phyloP scores from a whole-genome alignment of 1,140 invertebrate species.

The Batillaria attramentaria region DNA sequence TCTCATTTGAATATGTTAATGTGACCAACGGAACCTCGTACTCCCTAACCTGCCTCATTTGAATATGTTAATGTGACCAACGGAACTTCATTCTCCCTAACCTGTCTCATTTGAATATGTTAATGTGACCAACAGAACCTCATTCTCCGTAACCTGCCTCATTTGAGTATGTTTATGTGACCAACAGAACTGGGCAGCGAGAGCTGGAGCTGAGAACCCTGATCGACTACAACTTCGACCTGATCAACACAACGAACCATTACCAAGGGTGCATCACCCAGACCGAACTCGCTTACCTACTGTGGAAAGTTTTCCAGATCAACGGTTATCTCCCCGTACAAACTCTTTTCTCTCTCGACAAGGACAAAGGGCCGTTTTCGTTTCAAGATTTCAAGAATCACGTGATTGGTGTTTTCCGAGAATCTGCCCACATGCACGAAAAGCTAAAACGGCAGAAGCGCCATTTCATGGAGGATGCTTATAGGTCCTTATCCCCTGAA shows the following conservation, averaged over 20 bases:
- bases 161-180: too few species aligned
- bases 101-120: too few species aligned
- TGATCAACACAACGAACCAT: not conserved
- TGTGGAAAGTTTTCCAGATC: slow-evolving; percentile 6
- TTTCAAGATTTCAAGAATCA: not conserved
- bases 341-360: not conserved
- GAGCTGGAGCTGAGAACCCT: not conserved
- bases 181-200: not conserved
- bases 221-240: slow-evolving; percentile 15
- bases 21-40: too few species aligned
- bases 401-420: not conserved
- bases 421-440: not conserved
- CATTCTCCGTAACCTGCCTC: too few species aligned
- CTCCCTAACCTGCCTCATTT: too few species aligned
- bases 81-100: too few species aligned
- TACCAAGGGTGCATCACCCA: not conserved
- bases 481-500: not conserved
- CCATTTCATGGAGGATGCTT: not conserved
- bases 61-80: too few species aligned
- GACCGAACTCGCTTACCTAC: not conserved
- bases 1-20: too few species aligned
- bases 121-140: too few species aligned
- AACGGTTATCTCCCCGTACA: slow-evolving; percentile 15
- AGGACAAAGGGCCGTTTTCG: not conserved
- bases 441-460: not conserved